Conservation (phyloP, 2,888 invertebrate species). For the Octonoba sinensis region DNA sequence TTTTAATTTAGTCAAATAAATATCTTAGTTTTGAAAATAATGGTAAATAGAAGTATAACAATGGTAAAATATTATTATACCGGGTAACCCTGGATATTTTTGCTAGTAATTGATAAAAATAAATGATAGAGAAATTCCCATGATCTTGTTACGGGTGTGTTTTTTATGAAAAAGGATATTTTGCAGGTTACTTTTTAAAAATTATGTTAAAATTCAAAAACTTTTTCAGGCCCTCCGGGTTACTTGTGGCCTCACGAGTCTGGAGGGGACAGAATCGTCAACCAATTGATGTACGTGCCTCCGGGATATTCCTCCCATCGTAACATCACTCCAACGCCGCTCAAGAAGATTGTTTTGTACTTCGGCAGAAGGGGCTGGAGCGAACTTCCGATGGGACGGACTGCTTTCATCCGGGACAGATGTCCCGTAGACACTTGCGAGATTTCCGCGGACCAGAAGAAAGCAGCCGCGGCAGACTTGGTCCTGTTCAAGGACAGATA, state of each 20-base stretch:
- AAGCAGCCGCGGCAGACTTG: slow-evolving; percentile 84
- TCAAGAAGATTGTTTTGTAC: slow-evolving; percentile 81
- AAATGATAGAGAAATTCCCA: too few relatives aligned
- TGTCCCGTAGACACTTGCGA: slow-evolving; percentile 91
- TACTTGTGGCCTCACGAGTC: slow-evolving; percentile 83
- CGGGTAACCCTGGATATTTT: too few relatives aligned
- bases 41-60: too few relatives aligned
- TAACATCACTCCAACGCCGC: slow-evolving; percentile 10
- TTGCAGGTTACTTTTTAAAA: too few relatives aligned
- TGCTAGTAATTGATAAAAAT: too few relatives aligned
- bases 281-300: slow-evolving; percentile 89
- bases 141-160: too few relatives aligned
- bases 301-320: slow-evolving; percentile 71
- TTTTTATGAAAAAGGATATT: too few relatives aligned
- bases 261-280: slow-evolving; percentile 81
- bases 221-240: slow-evolving; percentile 3
- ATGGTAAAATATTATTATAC: too few relatives aligned
- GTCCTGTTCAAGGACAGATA: slow-evolving; percentile 84
- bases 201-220: too few relatives aligned
- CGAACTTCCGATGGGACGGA: slow-evolving; percentile 77
- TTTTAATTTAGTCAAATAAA: too few relatives aligned
- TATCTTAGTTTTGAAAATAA: too few relatives aligned
- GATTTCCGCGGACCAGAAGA: slow-evolving; percentile 82
- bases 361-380: slow-evolving; percentile 84
- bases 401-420: slow-evolving; percentile 79